Conservation (phyloP, 2,113 vertebrate genomes). For the Plecotus auritus region DNA sequence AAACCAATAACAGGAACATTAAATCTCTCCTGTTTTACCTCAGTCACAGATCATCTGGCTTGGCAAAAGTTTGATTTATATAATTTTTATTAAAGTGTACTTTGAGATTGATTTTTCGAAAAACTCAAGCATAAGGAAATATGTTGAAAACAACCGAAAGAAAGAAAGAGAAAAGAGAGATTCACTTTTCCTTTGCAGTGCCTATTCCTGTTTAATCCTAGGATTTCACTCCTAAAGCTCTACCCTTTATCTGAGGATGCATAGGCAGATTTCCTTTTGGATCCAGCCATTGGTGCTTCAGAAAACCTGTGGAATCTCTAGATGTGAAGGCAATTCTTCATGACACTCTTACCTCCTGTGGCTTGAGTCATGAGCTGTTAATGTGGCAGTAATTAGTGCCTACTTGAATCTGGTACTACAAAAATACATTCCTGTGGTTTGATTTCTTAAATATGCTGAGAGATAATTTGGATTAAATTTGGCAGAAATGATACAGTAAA, state of each 20-base stretch:
- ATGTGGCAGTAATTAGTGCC: not conserved
- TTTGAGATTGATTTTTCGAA: constrained; percentile 19
- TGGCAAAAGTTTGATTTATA: not conserved
- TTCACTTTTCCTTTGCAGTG: not conserved
- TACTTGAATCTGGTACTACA: not conserved
- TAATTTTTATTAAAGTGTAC: constrained; percentile 25
- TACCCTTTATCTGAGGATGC: not conserved
- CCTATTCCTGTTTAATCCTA: not conserved
- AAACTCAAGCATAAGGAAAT: constrained; percentile 28
- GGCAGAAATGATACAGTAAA: constrained; percentile 12
- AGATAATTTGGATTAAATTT: not conserved
- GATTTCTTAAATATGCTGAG: not conserved
- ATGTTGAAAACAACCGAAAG: not conserved
- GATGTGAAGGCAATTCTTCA: not conserved
- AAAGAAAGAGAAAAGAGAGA: not conserved
- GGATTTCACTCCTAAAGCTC: not conserved
- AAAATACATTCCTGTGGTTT: not conserved
- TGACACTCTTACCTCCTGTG: not conserved
- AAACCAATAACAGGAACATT: not conserved
- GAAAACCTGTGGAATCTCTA: not conserved
- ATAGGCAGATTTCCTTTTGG: not conserved
- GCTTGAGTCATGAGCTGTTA: not conserved
- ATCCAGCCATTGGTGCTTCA: not conserved
- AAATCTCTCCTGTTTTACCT: not conserved
- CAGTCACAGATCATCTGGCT: not conserved